phyloP scores from a whole-genome alignment of 2,888 invertebrate species.

The Troides oblongomaculatus region DNA sequence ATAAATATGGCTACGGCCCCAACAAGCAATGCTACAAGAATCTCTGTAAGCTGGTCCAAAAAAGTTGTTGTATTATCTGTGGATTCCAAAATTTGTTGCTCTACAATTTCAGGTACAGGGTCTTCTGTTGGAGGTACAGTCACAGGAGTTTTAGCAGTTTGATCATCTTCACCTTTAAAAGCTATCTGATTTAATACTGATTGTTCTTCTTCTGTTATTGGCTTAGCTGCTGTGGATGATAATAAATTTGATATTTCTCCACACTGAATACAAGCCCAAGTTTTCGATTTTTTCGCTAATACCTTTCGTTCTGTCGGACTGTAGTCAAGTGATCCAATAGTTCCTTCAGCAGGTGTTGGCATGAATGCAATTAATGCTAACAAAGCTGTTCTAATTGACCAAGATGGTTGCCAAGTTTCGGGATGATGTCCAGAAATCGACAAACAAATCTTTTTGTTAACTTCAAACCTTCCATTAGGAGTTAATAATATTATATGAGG shows the following conservation, averaged over 20 bases:
- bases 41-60: slow-evolving; percentile 68
- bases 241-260: slow-evolving; percentile 64
- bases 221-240: slow-evolving; percentile 71
- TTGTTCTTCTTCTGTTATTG: slow-evolving; percentile 73
- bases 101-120: slow-evolving; percentile 49
- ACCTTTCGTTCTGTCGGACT: slow-evolving; percentile 89
- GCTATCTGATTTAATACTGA: slow-evolving; percentile 73
- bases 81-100: slow-evolving; percentile 61
- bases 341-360: slow-evolving; percentile 93
- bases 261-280: slow-evolving; percentile 66
- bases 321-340: slow-evolving; percentile 95
- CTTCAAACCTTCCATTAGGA: slow-evolving; percentile 96
- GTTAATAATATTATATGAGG: slow-evolving; percentile 96
- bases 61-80: slow-evolving; percentile 61
- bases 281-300: slow-evolving; percentile 86
- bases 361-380: slow-evolving; percentile 96
- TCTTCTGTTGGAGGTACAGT: slow-evolving; percentile 45
- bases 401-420: slow-evolving; percentile 98
- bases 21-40: slow-evolving; percentile 65
- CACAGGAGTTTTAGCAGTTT: slow-evolving; percentile 49
- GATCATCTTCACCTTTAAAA: slow-evolving; percentile 74
- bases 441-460: slow-evolving; percentile 95
- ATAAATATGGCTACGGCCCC: slow-evolving; percentile 71
- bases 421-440: slow-evolving; percentile 98
- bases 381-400: slow-evolving; percentile 96